These are phyloP conservation scores for Percopsis omiscomaycus DNA, from an alignment of 2,797 vertebrate genomes.

Conservation along the genomic window DNA sequence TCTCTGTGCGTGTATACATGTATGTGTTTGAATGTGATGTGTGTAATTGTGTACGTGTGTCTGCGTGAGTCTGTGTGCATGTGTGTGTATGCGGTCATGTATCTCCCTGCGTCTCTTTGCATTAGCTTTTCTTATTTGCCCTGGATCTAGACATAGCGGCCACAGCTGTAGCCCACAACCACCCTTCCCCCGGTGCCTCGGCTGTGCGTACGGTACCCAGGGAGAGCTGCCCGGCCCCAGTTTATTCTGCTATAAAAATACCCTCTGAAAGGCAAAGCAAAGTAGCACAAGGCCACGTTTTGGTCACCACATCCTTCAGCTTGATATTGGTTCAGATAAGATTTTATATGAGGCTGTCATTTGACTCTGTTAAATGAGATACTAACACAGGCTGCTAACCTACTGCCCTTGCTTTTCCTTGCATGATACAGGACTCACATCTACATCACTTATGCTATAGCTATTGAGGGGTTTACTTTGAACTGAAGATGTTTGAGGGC, in stretches of 20 bases:
- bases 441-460: neutral
- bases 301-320: neutral
- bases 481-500: neutral
- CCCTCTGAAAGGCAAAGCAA: constrained; percentile 14
- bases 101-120: constrained; percentile 51
- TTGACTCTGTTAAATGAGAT: neutral
- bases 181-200: constrained; percentile 27
- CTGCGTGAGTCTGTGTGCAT: neutral
- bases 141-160: constrained; percentile 55
- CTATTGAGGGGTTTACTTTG: neutral
- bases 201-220: constrained; percentile 30
- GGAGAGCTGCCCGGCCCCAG: constrained; percentile 32
- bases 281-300: constrained; percentile 15
- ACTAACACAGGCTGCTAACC: constrained; percentile 1
- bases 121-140: constrained; percentile 62
- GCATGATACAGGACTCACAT: neutral
- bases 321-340: constrained; percentile 9
- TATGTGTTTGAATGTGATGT: neutral
- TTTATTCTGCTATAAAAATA: constrained; percentile 41
- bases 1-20: neutral
- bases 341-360: neutral
- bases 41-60: neutral
- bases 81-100: constrained; percentile 3
- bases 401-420: neutral
- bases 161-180: constrained; percentile 65